phyloP scores from a whole-genome alignment of 1,140 invertebrate species.

The Cotesia glomerata region DNA sequence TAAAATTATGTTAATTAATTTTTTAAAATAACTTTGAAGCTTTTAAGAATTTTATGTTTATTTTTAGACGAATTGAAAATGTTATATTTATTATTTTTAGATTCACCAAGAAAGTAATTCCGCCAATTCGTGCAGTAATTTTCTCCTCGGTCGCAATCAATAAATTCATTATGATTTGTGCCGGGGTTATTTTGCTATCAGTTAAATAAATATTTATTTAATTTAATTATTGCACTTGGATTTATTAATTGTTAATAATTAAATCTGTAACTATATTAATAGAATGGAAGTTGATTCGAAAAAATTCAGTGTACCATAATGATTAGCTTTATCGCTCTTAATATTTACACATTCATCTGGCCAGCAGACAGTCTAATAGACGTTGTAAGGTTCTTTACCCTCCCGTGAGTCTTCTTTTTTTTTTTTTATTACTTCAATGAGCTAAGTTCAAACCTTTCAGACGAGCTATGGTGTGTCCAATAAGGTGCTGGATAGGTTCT shows the following conservation, averaged over 20 bases:
- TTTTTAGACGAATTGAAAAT: not conserved
- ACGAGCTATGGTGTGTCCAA: not conserved
- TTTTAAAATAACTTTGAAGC: not conserved
- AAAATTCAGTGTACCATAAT: conserved; percentile 35
- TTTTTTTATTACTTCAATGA: not conserved
- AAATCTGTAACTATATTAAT: not conserved
- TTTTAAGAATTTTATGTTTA: too few species aligned
- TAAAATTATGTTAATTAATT: not conserved
- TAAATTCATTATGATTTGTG: conserved; percentile 17
- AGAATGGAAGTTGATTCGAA: conserved; percentile 30
- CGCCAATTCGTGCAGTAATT: not conserved
- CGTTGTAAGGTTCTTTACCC: conserved; percentile 1
- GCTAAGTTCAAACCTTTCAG: not conserved
- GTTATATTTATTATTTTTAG: not conserved
- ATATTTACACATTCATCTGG: conserved; percentile 39
- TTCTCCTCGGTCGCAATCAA: conserved; percentile 2
- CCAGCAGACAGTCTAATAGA: conserved; percentile 24
- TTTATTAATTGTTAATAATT: too few species aligned
- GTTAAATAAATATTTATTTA: conserved; percentile 2
- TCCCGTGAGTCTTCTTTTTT: not conserved
- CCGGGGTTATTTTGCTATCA: conserved; percentile 9
- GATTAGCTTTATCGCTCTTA: conserved; percentile 28
- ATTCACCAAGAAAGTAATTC: not conserved
- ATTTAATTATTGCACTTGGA: too few species aligned
- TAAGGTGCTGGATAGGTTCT: not conserved